These are phyloP conservation scores for roundworm (Caenorhabditis elegans) DNA, from an alignment of 1,140 invertebrate species.

Conservation along the genomic window WBcel235 BX284605.5:9543001-9543500, in stretches of 20 bases:
- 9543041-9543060: background rate
- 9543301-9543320: background rate
- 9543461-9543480: background rate
- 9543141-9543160: background rate
- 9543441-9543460: background rate
- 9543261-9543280: background rate
- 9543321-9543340: background rate
- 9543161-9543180: background rate
- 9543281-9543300: slow-evolving; percentile 6
- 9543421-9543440: background rate
- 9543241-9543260: slow-evolving; percentile 4
- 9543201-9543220: background rate
- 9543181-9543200: slow-evolving; percentile 1
- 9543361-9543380: background rate
- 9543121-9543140: background rate
- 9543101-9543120: background rate
- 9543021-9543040: background rate
- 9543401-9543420: background rate
- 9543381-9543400: too few species aligned
- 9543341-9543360: background rate
- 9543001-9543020: background rate
- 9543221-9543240: slow-evolving; percentile 9
- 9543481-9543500: background rate
- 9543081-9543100: background rate
- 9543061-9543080: background rate